Evolutionary conservation across 2,797 vertebrate species (phyloP), one percentile per base, ranked within the genome.

Genomic region (Anguilla obscura): DNA sequence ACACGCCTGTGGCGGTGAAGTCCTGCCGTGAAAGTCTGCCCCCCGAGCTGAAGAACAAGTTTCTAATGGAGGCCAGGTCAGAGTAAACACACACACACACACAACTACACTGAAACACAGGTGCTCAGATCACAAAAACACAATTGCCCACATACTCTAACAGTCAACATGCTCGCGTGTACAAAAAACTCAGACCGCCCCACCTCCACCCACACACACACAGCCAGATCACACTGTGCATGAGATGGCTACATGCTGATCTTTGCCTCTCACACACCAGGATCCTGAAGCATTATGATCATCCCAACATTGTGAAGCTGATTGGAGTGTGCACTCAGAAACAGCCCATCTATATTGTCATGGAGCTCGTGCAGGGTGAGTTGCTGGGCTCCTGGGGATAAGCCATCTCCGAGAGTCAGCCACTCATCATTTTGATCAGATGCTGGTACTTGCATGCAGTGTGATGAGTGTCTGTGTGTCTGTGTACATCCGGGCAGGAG

Each of bases 321-420:
- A 99, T 99, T 0, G 98, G 98, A 0, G 97, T 99, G 89, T 99
- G 98, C 92, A 99, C 98, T 0, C 98, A 99, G 96, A 97, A 97
- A 40, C 98, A 99, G 91, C 98, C 98, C 36, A 97, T 99, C 89
- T 99, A 99, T 92, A 99, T 99, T 0, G 96, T 99, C 92, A 99
- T 99, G 98, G 98, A 99, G 93, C 95, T 99, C 0, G 95, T 99
- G 86, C 95, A 97, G 93, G 98, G 98, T 98, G 91, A 94, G 94
- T 14, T 6, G 14, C 5, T 40, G 27, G 30, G 30, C 33, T 40
- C 36, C 74, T 36, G 33, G 33, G 74, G 16, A 45, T 40, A 45
- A 10, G 14, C 71, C 30, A 4, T 30, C 71, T 33, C 30, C 5
- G 36, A 10, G 7, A 33, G 33, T 40, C 74, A 40, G 74, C 16